A percentile compares a stretch with the other conserved stretches of the same genome.
These are phyloP conservation scores for Neolamprologus brichardi DNA, from an alignment of 2,113 vertebrate genomes.

Conservation along the genomic window DNA sequence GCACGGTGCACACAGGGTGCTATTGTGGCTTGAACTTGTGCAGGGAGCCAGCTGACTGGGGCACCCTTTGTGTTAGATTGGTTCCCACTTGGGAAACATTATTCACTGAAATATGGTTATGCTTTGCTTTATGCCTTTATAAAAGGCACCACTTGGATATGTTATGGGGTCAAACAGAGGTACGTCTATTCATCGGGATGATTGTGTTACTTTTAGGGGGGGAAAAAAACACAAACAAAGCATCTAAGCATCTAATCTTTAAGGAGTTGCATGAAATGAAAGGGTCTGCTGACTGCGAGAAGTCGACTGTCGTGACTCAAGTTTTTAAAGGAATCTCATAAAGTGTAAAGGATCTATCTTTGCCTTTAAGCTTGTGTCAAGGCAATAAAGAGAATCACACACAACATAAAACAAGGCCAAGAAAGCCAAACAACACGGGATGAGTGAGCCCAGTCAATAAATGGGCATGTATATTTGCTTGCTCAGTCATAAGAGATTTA, in stretches of 20 bases:
- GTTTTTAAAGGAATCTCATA: background rate
- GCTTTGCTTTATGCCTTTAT: slow-evolving; percentile 46
- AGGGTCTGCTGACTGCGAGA: background rate
- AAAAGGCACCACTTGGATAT: slow-evolving; percentile 17
- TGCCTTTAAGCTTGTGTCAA: background rate
- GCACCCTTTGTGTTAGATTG: slow-evolving; percentile 64
- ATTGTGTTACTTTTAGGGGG: background rate
- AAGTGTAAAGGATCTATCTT: background rate
- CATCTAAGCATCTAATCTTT: background rate
- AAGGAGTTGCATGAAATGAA: background rate
- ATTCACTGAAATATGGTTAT: slow-evolving; percentile 60
- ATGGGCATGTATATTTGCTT: slow-evolving; percentile 17
- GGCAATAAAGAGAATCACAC: background rate
- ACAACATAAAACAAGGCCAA: slow-evolving; percentile 28
- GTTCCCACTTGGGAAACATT: slow-evolving; percentile 63
- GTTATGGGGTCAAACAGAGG: slow-evolving; percentile 33
- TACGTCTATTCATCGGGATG: background rate
- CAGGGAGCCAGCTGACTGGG: slow-evolving; percentile 45
- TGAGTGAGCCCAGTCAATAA: slow-evolving; percentile 20
- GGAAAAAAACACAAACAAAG: background rate
- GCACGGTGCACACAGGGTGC: slow-evolving; percentile 48
- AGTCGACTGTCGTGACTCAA: background rate
- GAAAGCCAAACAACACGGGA: background rate
- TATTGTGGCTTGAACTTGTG: slow-evolving; percentile 63
- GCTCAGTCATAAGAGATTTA: slow-evolving; percentile 34